Base-by-base conservation (phyloP, 23 tunicate species). In the Styela clava region DNA sequence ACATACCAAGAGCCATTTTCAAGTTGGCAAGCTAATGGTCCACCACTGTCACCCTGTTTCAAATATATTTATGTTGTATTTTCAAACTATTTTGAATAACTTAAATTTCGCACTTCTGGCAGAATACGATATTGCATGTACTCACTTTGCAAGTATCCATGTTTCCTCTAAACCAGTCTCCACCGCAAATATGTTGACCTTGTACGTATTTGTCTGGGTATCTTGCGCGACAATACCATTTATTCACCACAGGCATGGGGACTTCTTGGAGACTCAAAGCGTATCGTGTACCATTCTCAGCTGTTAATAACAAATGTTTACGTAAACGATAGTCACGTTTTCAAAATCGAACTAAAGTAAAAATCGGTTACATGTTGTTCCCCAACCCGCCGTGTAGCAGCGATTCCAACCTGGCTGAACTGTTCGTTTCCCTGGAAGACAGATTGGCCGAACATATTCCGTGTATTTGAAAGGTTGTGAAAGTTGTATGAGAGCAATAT, bases 321-420 rank as follows among this genome's bases (percentile, higher is more conserved):
- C 16, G 16, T 7, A 16, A 9, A 65, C 7, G 18, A 18, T 65
- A 5, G 9, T 16, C 70, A 71, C 34, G 34, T 3, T 29, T 71
- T 34, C 3, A 71, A 3, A 71, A 34, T 3, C 27, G 9, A 21
- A 18, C 35, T 71, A 3, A 2, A 28, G 3, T 18, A 19, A 16
- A 3, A 18, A 21, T 71, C 3, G 3, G 5, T 81, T 61, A 85
- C 95, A 80, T 26, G 61, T 35, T 16, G 88, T 80, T 1, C 97
- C 97, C 97, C 97, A 92, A 0, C 97, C 97, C 25, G 97, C 97
- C 3, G 87, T 84, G 30, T 83, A 87, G 52, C 97, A 92, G 62
- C 73, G 30, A 63, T 79, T 71, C 74, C 83, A 30, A 69, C 85
- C 69, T 2, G 85, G 84, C 23, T 87, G 88, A 31, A 79, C 74